Evolutionary conservation across 2,888 invertebrate genomes (phyloP).

Genomic region (Apamea crenata): DNA sequence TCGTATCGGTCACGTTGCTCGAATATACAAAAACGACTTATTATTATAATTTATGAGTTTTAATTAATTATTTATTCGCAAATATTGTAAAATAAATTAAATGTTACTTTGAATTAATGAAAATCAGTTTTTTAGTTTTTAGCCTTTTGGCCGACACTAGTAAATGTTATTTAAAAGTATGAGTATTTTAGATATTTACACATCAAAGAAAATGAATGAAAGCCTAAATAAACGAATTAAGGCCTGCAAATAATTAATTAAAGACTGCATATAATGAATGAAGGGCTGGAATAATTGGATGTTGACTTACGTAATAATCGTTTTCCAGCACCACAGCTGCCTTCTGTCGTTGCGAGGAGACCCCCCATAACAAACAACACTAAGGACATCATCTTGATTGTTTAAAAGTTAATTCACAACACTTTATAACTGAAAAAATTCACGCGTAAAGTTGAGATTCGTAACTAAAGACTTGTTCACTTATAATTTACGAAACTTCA

Average conservation of each 20-base stretch:
- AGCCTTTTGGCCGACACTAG: constrained; percentile 6
- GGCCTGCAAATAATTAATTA: neutral
- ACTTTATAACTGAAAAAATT: constrained; percentile 83
- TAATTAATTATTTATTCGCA: constrained; percentile 12
- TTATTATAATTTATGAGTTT: constrained; percentile 26
- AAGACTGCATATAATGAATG: neutral
- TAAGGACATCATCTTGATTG: constrained; percentile 86
- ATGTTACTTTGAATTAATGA: constrained; percentile 6
- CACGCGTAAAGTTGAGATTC: constrained; percentile 87
- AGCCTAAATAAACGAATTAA: constrained; percentile 12
- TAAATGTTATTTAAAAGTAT: neutral
- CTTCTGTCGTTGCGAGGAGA: constrained; percentile 85
- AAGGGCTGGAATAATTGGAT: constrained; percentile 30
- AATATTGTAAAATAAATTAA: constrained; percentile 21
- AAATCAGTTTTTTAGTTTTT: neutral
- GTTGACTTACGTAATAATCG: constrained; percentile 86
- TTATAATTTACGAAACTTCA: constrained; percentile 89
- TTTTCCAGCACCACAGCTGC: constrained; percentile 85
- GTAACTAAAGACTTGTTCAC: constrained; percentile 86
- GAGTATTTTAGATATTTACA: neutral
- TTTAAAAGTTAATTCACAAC: constrained; percentile 82
- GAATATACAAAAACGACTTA: constrained; percentile 10
- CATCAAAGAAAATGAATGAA: neutral
- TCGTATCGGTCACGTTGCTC: constrained; percentile 22
- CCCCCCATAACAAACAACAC: constrained; percentile 89